These are phyloP conservation scores for Ceratosolen fusciceps DNA, from an alignment of 1,140 invertebrate species.

Conservation along the genomic window DNA sequence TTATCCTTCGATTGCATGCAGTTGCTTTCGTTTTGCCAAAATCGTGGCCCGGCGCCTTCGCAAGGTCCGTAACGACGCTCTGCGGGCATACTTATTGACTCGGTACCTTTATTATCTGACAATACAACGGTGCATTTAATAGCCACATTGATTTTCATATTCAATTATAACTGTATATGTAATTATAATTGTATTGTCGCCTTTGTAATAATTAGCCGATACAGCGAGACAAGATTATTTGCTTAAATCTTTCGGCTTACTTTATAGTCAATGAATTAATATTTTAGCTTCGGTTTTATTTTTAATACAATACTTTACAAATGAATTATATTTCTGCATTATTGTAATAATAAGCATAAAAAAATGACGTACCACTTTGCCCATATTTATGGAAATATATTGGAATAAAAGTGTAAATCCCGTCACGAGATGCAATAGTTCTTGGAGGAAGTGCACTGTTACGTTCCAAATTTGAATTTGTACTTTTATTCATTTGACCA, in stretches of 20 bases:
- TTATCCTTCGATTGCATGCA: slow-evolving; percentile 26
- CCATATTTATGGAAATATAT: slow-evolving; percentile 13
- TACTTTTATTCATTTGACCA: slow-evolving; percentile 64
- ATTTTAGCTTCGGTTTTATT: no score
- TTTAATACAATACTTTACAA: no score
- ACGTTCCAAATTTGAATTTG: slow-evolving; percentile 49
- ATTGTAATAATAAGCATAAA: no score
- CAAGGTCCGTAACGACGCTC: slow-evolving; percentile 43
- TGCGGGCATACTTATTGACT: slow-evolving; percentile 48
- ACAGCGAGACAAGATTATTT: no score
- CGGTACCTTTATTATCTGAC: slow-evolving; percentile 44
- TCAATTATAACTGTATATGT: not conserved
- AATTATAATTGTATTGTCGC: no score
- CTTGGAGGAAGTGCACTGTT: slow-evolving; percentile 52
- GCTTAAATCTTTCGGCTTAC: no score
- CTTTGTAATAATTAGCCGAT: no score
- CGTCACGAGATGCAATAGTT: slow-evolving; percentile 44
- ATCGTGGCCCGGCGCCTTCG: slow-evolving; percentile 48
- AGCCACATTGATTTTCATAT: not conserved
- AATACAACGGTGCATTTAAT: not conserved
- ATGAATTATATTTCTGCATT: no score
- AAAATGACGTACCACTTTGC: slow-evolving; percentile 3
- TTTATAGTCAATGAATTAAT: no score
- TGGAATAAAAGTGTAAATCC: not conserved
- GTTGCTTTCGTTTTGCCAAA: slow-evolving; percentile 42